Base-by-base conservation (phyloP, 2,888 invertebrate genomes). In the Aspidiotus rigidus region DNA sequence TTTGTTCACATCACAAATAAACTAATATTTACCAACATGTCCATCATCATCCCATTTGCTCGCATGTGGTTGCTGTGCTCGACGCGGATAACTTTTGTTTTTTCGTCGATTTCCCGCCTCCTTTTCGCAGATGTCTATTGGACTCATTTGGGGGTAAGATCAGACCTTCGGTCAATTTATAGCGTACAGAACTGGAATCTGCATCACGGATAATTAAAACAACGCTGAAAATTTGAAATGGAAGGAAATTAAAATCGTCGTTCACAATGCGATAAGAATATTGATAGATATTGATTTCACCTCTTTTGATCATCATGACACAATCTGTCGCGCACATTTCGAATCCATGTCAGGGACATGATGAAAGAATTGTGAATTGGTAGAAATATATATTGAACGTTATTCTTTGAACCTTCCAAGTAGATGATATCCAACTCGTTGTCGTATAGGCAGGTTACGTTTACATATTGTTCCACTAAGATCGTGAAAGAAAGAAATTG, bases 141-240 rank as follows among this genome's bases (percentile, higher is more conserved):
- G 56, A 56, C 10, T 16, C 55, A 28, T 53, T n/a, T n/a, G 42
- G 42, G 42, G 69, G 56, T 28, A 62, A 41, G 15, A 69, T n/a
- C n/a, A 69, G 17, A n/a, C 49, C 69, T 11, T 40, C 39, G 15
- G 62, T 62, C 2, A 69, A 40, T 10, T 28, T 56, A 44, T 69
- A 62, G 7, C 56, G 41, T 42, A 69, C 69, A 13, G 28, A 69
- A 15, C 28, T 69, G 7, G 69, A 63, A 69, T 69, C 69, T 8
- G 53, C 49, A 42, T 69, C 69, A 39, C 69, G 56, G 42, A 69
- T 69, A 3, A 69, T 55, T 15, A 69, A 13, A 15, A 57, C 41
- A 42, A 69, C 49, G 15, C 69, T 69, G 15, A 64, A 64, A 53
- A 53, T 10, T 40, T 55, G 41, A 2, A 10, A 56, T 16, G 15